Conservation (phyloP, 2,113 vertebrate species). For the Stomatorhinus ivindoensis region DNA sequence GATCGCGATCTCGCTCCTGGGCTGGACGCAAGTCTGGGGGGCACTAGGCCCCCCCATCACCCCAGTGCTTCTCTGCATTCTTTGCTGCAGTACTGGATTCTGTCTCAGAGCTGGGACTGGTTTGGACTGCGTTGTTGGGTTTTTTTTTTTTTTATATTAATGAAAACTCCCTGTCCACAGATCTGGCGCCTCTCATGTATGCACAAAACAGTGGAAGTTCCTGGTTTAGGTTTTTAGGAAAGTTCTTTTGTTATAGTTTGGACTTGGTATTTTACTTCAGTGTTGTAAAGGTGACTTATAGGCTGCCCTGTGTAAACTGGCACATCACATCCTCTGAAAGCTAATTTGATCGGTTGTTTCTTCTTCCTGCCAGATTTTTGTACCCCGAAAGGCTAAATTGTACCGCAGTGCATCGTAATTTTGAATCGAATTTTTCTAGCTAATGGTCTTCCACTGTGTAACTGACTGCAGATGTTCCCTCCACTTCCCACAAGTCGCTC, state of each 20-base stretch:
- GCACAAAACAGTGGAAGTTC: neutral
- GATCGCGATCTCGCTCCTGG: conserved; percentile 87
- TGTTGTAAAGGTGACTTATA: neutral
- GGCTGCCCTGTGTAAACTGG: neutral
- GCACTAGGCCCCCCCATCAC: conserved; percentile 55
- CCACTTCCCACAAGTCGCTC: neutral
- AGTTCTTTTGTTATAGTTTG: neutral
- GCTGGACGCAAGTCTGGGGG: conserved; percentile 89
- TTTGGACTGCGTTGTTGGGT: neutral
- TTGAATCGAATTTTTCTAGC: neutral
- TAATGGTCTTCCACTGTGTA: neutral
- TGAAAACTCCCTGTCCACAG: neutral
- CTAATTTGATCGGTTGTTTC: neutral
- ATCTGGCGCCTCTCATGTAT: neutral
- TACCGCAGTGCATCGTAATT: neutral
- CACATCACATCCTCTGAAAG: neutral
- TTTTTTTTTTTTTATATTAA: neutral
- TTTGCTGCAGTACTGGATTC: neutral
- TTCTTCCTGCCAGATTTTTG: neutral
- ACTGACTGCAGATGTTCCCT: neutral
- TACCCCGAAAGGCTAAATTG: neutral
- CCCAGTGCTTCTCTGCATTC: neutral
- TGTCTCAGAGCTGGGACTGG: neutral
- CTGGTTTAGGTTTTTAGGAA: neutral
- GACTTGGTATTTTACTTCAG: neutral